Base-by-base conservation (phyloP, 2,888 invertebrate species). In the Cantharis rustica region DNA sequence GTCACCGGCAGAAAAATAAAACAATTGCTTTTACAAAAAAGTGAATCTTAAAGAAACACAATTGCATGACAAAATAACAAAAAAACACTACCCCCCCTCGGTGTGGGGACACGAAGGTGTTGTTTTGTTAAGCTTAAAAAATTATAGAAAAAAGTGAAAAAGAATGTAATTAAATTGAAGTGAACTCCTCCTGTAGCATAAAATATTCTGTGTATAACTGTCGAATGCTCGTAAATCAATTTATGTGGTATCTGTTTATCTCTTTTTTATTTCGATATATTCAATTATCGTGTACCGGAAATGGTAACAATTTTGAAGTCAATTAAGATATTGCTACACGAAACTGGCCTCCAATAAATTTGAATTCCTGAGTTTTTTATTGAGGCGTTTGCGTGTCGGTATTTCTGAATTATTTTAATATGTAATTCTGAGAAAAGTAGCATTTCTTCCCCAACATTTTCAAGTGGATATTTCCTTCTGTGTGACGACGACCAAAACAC, bases 381-480 rank as follows among this genome's bases (percentile, higher is more conserved):
- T 9, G n/a, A n/a, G 1, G 47, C n/a, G 47, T 47, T 66, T 66
- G 64, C 64, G 64, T 66, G 64, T 20, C n/a, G 64, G 64, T n/a
- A 66, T 66, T 66, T 66, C n/a, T 20, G 23, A 66, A 20, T 23
- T 20, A 20, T 66, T 66, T 20, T 66, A 66, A 66, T 66, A 20
- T 23, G 15, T 26, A 31, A 27, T 16, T 23, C 27, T 13, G 5
- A 69, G 69, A 69, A 69, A 23, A 66, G 64, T 16, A 63, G 20
- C 23, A 68, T 70, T 75, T 75, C 66, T 73, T 76, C 72, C 68
- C 73, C 68, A 71, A 26, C 26, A 15, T n/a, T 71, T 71, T 76
- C 71, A 71, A 76, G 76, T 76, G 76, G 76, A 76, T 76, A 73
- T 73, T 62, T 76, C 76, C 73, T 76, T 31, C 71, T 61, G 20